Evolutionary conservation across 2,888 invertebrate species (phyloP).

Genomic region (Isotomurus palustris): DNA sequence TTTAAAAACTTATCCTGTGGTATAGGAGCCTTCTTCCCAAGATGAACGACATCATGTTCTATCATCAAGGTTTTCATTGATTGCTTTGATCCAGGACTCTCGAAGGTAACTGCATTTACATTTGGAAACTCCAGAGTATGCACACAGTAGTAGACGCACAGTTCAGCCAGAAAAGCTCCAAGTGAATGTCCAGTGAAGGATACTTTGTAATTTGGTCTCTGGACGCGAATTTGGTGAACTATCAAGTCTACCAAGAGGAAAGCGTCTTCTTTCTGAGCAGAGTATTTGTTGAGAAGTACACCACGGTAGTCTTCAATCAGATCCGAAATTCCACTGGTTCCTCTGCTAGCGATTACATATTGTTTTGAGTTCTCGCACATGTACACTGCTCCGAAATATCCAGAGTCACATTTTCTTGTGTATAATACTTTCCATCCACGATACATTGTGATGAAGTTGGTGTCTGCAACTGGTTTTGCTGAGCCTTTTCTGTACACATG

Average conservation of each 20-base stretch:
- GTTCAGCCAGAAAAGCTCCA: conserved; percentile 15
- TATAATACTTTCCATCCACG: not conserved
- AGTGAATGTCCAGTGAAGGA: conserved; percentile 12
- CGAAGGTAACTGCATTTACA: conserved; percentile 13
- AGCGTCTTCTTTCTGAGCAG: conserved; percentile 8
- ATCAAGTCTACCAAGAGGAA: not conserved
- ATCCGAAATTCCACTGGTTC: conserved; percentile 8
- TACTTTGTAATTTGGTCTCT: not conserved
- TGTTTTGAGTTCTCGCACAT: conserved; percentile 3
- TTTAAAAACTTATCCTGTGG: not conserved
- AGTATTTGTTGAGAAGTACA: conserved; percentile 8
- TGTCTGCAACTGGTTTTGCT: not conserved
- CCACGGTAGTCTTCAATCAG: conserved; percentile 10
- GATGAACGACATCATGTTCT: not conserved
- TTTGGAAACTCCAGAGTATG: not conserved
- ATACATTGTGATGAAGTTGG: not conserved
- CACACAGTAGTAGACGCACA: conserved; percentile 4
- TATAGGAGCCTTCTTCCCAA: not conserved
- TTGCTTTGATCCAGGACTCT: conserved; percentile 12
- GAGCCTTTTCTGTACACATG: conserved; percentile 1
- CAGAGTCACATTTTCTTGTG: not conserved
- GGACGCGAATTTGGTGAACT: not conserved
- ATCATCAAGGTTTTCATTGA: not conserved
- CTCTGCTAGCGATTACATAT: conserved; percentile 9
- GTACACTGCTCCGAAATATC: conserved; percentile 15